Percentiles rank a stretch among this genome's conserved stretches.
Evolutionary conservation across 2,888 invertebrate species (phyloP).

Genomic region (Rhamnusium bicolor): DNA sequence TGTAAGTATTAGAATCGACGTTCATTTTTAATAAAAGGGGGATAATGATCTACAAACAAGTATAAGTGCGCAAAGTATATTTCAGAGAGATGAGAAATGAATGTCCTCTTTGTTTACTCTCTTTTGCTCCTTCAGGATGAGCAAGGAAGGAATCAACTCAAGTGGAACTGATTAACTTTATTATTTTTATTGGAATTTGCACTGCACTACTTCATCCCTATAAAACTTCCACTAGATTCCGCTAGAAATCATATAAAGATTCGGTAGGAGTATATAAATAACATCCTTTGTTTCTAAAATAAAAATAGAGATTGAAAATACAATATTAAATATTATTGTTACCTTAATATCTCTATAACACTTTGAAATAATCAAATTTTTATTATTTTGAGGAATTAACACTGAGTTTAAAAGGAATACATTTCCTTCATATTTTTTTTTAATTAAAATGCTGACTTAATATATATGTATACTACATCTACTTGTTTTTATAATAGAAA

Average conservation of each 20-base stretch:
- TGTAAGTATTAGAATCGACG: slow-evolving; percentile 34
- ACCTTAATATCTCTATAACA: too few relatives aligned
- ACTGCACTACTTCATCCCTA: slow-evolving; percentile 40
- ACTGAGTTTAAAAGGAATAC: too few relatives aligned
- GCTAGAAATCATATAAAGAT: not conserved
- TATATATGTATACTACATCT: too few relatives aligned
- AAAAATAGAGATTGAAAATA: not conserved
- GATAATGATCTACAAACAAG: slow-evolving; percentile 53
- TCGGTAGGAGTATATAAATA: not conserved
- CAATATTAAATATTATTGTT: not conserved
- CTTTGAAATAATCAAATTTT: too few relatives aligned
- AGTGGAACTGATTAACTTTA: slow-evolving; percentile 48
- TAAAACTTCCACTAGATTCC: slow-evolving; percentile 16
- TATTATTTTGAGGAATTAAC: too few relatives aligned
- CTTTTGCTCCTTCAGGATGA: slow-evolving; percentile 33
- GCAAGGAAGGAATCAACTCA: slow-evolving; percentile 38
- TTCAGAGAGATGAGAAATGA: slow-evolving; percentile 43
- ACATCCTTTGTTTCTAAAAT: not conserved
- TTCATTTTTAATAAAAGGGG: slow-evolving; percentile 45
- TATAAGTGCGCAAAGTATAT: slow-evolving; percentile 45
- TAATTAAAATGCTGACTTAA: too few relatives aligned
- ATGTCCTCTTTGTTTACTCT: slow-evolving; percentile 46
- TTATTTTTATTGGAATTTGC: slow-evolving; percentile 50
- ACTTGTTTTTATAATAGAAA: too few relatives aligned
- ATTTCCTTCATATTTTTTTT: too few relatives aligned